Evolutionary conservation across 2,797 vertebrate species (phyloP).

Genomic region (Cottoperca gobio): DNA sequence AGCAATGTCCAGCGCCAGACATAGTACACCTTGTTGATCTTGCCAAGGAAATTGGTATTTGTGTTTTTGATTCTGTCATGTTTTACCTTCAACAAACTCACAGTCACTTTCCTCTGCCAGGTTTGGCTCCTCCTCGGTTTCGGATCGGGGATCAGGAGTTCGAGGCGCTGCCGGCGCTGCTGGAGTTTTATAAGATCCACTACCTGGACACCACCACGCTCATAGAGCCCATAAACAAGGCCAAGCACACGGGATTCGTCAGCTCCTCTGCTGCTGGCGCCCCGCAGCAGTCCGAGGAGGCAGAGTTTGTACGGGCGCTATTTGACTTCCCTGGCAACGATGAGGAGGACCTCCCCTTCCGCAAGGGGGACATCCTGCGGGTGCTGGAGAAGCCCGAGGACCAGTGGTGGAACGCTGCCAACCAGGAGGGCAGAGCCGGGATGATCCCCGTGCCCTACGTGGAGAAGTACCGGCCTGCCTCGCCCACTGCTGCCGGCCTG

Average conservation of each 20-base stretch:
- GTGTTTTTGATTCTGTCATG: background rate
- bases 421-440: constrained; percentile 92
- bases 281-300: constrained; percentile 88
- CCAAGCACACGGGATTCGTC: constrained; percentile 85
- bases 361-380: constrained; percentile 93
- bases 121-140: constrained; percentile 88
- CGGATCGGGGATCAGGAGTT: constrained; percentile 99
- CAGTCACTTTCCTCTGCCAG: constrained; percentile 83
- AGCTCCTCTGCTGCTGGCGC: constrained; percentile 61
- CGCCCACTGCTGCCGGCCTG: constrained; percentile 88
- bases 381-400: constrained; percentile 98
- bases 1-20: background rate
- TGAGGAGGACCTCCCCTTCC: constrained; percentile 98
- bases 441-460: constrained; percentile 99
- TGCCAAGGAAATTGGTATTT: background rate
- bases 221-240: constrained; percentile 93
- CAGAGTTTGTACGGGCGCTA: constrained; percentile 94
- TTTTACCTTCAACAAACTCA: constrained; percentile 32
- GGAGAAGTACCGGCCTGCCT: constrained; percentile 94
- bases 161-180: constrained; percentile 92
- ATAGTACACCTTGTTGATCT: background rate
- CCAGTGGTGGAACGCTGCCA: constrained; percentile 98
- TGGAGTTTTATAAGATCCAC: constrained; percentile 99
- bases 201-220: constrained; percentile 99
- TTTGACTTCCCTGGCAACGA: constrained; percentile 99